Conservation (phyloP, 2,888 invertebrate species). For the Drosophila rubida region DNA sequence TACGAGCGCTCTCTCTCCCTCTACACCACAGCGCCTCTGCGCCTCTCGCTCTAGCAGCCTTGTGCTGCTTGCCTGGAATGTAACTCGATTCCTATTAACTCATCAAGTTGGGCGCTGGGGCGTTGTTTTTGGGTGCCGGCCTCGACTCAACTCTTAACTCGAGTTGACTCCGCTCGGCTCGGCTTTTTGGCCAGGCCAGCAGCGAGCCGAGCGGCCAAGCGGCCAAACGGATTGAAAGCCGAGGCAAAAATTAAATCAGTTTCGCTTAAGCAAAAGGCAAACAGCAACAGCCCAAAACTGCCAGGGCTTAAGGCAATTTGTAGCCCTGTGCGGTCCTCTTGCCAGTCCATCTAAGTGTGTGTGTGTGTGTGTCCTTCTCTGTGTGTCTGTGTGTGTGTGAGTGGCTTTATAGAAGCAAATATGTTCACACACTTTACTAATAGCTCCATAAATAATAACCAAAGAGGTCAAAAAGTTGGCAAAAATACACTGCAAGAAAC, state of each 20-base stretch:
- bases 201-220: neutral
- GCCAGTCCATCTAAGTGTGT: slow-evolving; percentile 23
- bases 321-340: slow-evolving; percentile 78
- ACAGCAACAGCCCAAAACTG: slow-evolving; percentile 46
- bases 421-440: slow-evolving; percentile 81
- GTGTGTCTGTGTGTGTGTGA: slow-evolving; percentile 15
- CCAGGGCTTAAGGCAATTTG: slow-evolving; percentile 76
- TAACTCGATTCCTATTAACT: slow-evolving; percentile 85
- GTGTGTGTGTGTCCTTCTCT: slow-evolving; percentile 20
- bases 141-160: slow-evolving; percentile 12
- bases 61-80: slow-evolving; percentile 75
- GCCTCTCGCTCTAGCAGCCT: neutral
- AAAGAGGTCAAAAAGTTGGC: slow-evolving; percentile 72
- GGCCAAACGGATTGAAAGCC: slow-evolving; percentile 60
- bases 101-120: slow-evolving; percentile 81
- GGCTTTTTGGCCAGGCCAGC: slow-evolving; percentile 14
- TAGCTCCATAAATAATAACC: slow-evolving; percentile 84
- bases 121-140: slow-evolving; percentile 57
- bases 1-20: slow-evolving; percentile 15
- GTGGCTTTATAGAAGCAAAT: slow-evolving; percentile 68
- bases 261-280: slow-evolving; percentile 67
- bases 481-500: slow-evolving; percentile 52
- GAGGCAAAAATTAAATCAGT: slow-evolving; percentile 75
- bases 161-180: slow-evolving; percentile 8
- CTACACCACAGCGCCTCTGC: too few relatives aligned